Percentiles rank a stretch among this genome's conserved stretches.
Conservation (phyloP, 2,888 invertebrate genomes). For the Lasioglossum villosulum region DNA sequence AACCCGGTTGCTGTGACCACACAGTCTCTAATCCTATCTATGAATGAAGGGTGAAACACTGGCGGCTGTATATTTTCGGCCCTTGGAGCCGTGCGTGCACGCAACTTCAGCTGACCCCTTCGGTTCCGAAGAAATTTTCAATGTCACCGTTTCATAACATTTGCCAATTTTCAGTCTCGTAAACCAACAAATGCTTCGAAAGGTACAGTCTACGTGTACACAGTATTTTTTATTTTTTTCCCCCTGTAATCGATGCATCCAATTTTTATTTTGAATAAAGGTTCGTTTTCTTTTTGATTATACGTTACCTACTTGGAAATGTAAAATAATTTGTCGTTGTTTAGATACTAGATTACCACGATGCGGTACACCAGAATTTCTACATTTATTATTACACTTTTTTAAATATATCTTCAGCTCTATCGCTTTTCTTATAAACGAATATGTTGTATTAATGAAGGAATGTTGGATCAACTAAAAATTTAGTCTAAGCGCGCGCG, state of each 20-base stretch:
- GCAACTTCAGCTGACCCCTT: neutral
- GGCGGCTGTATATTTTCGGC: conserved; percentile 15
- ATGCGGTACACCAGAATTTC: too few species aligned
- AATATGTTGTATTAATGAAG: neutral
- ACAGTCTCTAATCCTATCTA: conserved; percentile 37
- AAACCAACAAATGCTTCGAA: too few species aligned
- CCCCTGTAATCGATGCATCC: too few species aligned
- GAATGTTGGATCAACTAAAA: neutral
- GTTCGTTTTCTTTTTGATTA: neutral
- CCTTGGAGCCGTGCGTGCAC: neutral
- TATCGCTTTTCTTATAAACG: too few species aligned
- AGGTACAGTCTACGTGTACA: too few species aligned
- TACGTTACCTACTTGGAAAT: too few species aligned
- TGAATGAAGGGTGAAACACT: conserved; percentile 16
- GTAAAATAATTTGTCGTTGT: too few species aligned
- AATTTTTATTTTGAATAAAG: neutral
- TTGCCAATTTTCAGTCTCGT: neutral
- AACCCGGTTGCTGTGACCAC: conserved; percentile 48
- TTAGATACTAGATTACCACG: too few species aligned
- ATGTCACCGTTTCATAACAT: neutral
- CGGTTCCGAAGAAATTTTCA: neutral
- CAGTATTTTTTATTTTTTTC: too few species aligned
- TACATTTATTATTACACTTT: too few species aligned
- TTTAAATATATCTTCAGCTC: too few species aligned
- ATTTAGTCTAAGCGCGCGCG: neutral